These are phyloP conservation scores for Zygaena filipendulae DNA, from an alignment of 2,888 invertebrate species.

Conservation along the genomic window DNA sequence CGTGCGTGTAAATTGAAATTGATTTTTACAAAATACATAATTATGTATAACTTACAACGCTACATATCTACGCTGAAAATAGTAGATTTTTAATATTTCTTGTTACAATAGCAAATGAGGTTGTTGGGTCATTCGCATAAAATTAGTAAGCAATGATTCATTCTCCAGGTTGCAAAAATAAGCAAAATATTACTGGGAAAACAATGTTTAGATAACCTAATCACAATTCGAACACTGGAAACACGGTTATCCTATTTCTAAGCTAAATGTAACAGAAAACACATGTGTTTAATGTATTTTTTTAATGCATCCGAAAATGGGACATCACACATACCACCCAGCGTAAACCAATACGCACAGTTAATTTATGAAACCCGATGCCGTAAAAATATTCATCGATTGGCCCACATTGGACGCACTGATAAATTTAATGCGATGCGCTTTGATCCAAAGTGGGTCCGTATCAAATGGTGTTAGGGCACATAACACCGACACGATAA, in stretches of 20 bases:
- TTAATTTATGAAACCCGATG: too few species aligned
- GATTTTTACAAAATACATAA: too few species aligned
- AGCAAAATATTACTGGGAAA: conserved; percentile 29
- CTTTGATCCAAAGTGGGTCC: too few species aligned
- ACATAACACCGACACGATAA: too few species aligned
- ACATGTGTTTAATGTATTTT: conserved; percentile 11
- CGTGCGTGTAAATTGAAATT: too few species aligned
- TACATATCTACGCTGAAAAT: too few species aligned
- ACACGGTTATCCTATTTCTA: conserved; percentile 45
- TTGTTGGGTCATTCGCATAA: background rate
- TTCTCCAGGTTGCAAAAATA: conserved; percentile 36
- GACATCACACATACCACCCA: background rate
- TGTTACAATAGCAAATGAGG: background rate
- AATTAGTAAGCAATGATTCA: conserved; percentile 4
- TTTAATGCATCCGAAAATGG: background rate
- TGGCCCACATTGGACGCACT: too few species aligned
- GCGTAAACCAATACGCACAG: conserved; percentile 1
- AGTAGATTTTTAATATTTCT: too few species aligned
- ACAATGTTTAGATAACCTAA: conserved; percentile 30
- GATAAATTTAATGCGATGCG: too few species aligned
- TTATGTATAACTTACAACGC: too few species aligned
- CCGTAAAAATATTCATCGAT: too few species aligned
- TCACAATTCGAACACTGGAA: conserved; percentile 27
- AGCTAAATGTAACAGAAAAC: conserved; percentile 13
- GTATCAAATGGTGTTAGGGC: too few species aligned